Base-by-base conservation (phyloP, 2,888 invertebrate genomes). In the Serrognathus titanus region DNA sequence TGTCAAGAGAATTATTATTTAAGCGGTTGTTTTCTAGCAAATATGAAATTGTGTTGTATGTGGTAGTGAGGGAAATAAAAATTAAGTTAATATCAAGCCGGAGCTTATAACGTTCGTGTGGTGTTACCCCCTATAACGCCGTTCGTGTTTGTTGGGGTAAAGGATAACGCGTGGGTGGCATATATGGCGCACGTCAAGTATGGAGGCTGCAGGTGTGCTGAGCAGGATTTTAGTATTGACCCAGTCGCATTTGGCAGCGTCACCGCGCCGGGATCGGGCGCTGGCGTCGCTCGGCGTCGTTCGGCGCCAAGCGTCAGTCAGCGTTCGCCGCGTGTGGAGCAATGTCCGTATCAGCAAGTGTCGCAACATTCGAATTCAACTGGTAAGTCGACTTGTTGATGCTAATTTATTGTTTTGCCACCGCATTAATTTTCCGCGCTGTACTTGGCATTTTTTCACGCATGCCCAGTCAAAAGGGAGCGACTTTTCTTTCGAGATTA, bases 231-330 rank as follows among this genome's bases (percentile, higher is more conserved):
- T 65, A 67, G 75, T 76, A 76, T 76, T 74, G 76, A 76, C 76
- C 76, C 72, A 71, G 69, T 68, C 67, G 66, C 74, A 74, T 72
- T 75, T 74, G 70, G 64, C 62, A 68, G 73, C 74, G 73, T 75
- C 74, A 69, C 75, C 76, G 75, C 71, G 68, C 65, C 68, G 63
- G 69, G 71, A 63, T 66, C 70, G 71, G 75, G 75, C 75, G 75
- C 75, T 73, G 71, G 69, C 71, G 73, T 74, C 76, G 75, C 72
- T 67, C 68, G 70, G 68, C 74, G 74, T 68, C 68, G 63, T 59
- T 65, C 65, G 69, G 67, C 75, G 74, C 71, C 73, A 68, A 69
- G 71, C 73, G 71, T 71, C 73, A 76, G 76, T 76, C 69, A 73
- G 74, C 74, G 74, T 71, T 72, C 64, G 69, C 68, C 72, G 75